Conservation (phyloP, 2,797 vertebrate species). For the Lophotriccus pileatus region DNA sequence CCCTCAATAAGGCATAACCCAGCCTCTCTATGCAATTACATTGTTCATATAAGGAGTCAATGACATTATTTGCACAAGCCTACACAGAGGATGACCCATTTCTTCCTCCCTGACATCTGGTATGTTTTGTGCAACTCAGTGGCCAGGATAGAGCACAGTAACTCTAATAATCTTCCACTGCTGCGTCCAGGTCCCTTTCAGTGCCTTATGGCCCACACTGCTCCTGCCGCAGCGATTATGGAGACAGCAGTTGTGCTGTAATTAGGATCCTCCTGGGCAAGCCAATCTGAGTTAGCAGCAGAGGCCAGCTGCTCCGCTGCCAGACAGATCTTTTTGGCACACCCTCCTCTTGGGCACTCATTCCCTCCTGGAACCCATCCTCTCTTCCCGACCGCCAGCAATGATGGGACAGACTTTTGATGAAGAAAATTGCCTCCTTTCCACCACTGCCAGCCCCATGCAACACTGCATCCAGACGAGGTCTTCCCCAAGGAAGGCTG, state of each 20-base stretch:
- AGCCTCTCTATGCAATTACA: fast-evolving
- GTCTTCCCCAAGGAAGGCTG: not conserved
- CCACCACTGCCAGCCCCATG: not conserved
- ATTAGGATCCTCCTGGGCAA: constrained; percentile 74
- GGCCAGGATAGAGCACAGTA: not conserved
- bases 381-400: not conserved
- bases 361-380: constrained; percentile 46
- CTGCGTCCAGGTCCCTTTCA: constrained; percentile 45
- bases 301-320: constrained; percentile 65
- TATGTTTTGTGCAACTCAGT: not conserved
- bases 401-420: not conserved
- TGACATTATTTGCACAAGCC: not conserved
- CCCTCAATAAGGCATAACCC: not conserved
- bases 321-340: constrained; percentile 69
- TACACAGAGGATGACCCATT: not conserved
- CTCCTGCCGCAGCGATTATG: constrained; percentile 67
- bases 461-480: not conserved
- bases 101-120: constrained; percentile 65
- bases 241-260: constrained; percentile 67
- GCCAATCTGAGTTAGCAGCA: constrained; percentile 57
- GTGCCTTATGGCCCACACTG: constrained; percentile 41
- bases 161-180: constrained; percentile 36
- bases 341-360: constrained; percentile 11
- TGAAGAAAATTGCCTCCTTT: not conserved
- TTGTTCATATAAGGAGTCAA: not conserved